A percentile compares a stretch with the other conserved stretches of the same genome.
Evolutionary conservation across 2,797 vertebrate species (phyloP).

Genomic region (Sebastes trivittatus): DNA sequence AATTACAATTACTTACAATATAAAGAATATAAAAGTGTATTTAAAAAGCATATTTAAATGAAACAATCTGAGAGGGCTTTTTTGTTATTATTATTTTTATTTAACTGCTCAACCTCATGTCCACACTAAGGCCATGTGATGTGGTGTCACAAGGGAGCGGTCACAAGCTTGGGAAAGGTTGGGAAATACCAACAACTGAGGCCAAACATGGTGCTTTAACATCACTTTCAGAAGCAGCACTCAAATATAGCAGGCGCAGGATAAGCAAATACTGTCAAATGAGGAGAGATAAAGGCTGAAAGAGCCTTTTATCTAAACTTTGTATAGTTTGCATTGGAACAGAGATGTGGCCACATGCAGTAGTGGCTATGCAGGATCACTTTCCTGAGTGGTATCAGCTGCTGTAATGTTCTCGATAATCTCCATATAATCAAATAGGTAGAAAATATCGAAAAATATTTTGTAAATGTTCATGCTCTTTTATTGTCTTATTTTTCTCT

Average conservation of each 20-base stretch:
- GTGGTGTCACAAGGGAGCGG: neutral
- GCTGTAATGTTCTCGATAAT: neutral
- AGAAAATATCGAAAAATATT: too few species aligned
- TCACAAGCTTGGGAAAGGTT: neutral
- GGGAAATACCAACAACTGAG: neutral
- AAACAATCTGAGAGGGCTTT: neutral
- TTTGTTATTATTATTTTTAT: neutral
- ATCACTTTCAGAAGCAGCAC: neutral
- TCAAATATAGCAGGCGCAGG: neutral
- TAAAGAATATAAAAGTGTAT: too few species aligned
- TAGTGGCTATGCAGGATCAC: neutral
- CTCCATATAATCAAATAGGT: too few species aligned
- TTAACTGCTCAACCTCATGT: neutral
- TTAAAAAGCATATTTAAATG: neutral
- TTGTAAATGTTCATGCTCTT: too few species aligned
- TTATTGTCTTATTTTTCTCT: too few species aligned
- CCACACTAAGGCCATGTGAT: neutral
- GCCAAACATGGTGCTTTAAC: neutral
- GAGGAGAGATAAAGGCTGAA: constrained; percentile 1
- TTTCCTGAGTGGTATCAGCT: too few species aligned
- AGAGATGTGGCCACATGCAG: neutral
- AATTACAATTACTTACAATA: too few species aligned
- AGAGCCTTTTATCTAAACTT: neutral
- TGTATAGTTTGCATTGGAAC: neutral
- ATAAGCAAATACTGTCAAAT: constrained; percentile 51